Conservation (phyloP, 2,797 vertebrate genomes). For the Ceryle rudis region DNA sequence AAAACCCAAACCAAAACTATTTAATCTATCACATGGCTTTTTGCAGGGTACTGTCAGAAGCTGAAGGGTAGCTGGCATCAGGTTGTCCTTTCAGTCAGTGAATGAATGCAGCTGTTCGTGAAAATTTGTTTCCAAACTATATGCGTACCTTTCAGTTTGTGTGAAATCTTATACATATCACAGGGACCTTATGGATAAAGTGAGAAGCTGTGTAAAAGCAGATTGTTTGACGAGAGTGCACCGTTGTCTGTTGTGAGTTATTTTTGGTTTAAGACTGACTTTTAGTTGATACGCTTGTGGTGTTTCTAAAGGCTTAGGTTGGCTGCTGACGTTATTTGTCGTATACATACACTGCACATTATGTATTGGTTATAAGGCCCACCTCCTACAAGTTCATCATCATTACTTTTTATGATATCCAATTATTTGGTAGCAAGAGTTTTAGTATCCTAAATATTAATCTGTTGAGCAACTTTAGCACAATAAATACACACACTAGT, state of each 20-base stretch:
- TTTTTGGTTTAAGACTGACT: not conserved
- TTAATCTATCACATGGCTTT: slow-evolving; percentile 90
- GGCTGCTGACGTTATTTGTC: not conserved
- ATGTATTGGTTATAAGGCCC: not conserved
- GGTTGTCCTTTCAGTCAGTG: not conserved
- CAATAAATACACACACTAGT: not conserved
- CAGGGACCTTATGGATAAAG: slow-evolving; percentile 73
- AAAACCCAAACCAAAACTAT: not conserved
- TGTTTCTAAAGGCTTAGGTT: not conserved
- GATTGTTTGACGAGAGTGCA: slow-evolving; percentile 24
- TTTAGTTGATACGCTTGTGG: not conserved
- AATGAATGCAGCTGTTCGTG: slow-evolving; percentile 68
- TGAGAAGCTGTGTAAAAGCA: slow-evolving; percentile 73
- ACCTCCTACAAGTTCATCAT: not conserved
- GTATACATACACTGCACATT: not conserved
- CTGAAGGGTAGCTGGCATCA: slow-evolving; percentile 52
- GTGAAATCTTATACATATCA: slow-evolving; percentile 70
- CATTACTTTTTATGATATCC: not conserved
- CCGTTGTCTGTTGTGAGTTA: not conserved
- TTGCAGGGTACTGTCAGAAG: slow-evolving; percentile 88
- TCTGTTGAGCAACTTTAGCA: not conserved
- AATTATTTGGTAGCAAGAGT: not conserved
- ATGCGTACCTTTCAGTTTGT: slow-evolving; percentile 72
- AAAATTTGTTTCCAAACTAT: slow-evolving; percentile 76
- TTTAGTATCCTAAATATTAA: not conserved